Conservation (phyloP, 2,113 vertebrate species). For the Sula dactylatra region DNA sequence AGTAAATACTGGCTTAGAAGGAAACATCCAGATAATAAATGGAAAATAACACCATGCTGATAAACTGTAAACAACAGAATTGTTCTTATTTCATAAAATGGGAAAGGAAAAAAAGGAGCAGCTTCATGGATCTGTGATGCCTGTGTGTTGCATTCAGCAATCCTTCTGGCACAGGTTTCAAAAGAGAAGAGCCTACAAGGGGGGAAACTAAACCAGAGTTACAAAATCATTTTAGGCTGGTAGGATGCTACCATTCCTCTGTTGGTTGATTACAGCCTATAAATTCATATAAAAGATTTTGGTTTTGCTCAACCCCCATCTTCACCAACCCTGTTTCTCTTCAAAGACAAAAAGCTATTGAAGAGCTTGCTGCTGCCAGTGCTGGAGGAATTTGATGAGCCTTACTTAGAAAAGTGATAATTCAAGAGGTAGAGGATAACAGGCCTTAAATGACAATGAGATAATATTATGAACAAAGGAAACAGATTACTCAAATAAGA, state of each 20-base stretch:
- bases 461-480: background rate
- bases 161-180: background rate
- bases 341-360: background rate
- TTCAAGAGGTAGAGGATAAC: background rate
- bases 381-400: background rate
- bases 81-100: background rate
- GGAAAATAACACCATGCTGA: background rate
- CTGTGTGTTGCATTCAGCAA: background rate
- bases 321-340: background rate
- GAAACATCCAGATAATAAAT: constrained; percentile 1
- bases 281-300: background rate
- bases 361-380: background rate
- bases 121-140: background rate
- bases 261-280: background rate
- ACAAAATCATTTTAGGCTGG: background rate
- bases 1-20: background rate
- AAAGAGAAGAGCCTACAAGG: background rate
- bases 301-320: background rate
- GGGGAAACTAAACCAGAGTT: background rate
- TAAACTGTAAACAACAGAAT: background rate
- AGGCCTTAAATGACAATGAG: background rate
- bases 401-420: background rate
- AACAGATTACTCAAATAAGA: background rate
- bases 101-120: background rate
- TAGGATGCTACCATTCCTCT: background rate